Base-by-base conservation (phyloP, 1,140 invertebrate genomes). In the Drosophila littoralis region DNA sequence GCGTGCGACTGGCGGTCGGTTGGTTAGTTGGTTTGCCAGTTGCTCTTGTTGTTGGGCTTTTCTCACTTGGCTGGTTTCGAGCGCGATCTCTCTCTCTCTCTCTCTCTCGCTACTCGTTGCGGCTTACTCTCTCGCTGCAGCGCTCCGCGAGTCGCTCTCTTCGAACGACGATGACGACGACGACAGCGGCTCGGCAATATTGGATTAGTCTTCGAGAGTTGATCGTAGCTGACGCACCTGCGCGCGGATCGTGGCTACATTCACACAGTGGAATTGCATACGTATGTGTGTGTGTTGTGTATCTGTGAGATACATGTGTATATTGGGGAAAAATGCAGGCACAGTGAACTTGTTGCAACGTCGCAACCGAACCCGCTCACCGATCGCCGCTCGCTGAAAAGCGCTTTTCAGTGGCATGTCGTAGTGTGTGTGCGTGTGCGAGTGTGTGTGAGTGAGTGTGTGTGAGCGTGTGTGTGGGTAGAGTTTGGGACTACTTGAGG, bases 401-500 rank as follows among this genome's bases (percentile, higher is more conserved):
- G 79, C 83, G 83, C 75, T 79, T 83, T 81, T 82, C 79, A 69
- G 38, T 60, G 50, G 63, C 63, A 45, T 50, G 38, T 60, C 42
- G 51, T 63, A 51, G 54, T 51, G 22, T 61, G 32, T 9, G 63
- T 28, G 10, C 32, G 54, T 40, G 61, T 77, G 73, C 35, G n/a
- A n/a, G 58, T 80, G 79, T 77, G 85, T 83, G 85, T 81, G 82
- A 22, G 28, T 15, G 28, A n/a, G n/a, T 28, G 46, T 45, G 42
- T 22, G 58, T 38, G 61, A 69, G 81, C 46, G 64, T 79, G 81
- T 85, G 91, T 91, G 91, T 91, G 91, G 91, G 91, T 91, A 91
- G 91, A 91, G 90, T 86, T 91, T 85, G 88, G 90, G 90, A 91
- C 91, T 91, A 91, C 91, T 91, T 91, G 91, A 91, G 91, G 91